Base-by-base conservation (phyloP, 2,888 invertebrate genomes). In the Hirtodrosophila cameraria region DNA sequence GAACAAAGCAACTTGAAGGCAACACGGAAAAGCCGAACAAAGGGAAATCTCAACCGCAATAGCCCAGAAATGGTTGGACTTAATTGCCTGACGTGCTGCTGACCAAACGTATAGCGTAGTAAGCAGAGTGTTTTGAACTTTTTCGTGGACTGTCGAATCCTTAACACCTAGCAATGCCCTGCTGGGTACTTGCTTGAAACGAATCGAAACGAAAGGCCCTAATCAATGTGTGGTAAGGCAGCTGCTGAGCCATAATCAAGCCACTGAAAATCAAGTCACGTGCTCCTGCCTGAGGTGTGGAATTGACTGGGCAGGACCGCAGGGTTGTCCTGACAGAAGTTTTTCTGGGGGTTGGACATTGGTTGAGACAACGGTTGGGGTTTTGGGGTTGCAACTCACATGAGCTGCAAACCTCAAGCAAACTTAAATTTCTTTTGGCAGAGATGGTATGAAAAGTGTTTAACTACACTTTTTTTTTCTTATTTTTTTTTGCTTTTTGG, bases 201-300 rank as follows among this genome's bases (percentile, higher is more conserved):
- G 25, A 27, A 30, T 30, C 18, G 31, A 36, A 65, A 31, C 25
- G 35, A 33, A 39, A 53, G 20, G 15, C 57, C 23, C 41, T 2
- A 25, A 13, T 23, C 46, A 43, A 35, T 54, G 33, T 53, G 57
- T 30, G 18, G 41, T 42, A 55, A 28, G 54, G 61, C 54, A 55
- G 20, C 53, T 45, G 42, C 63, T 60, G 23, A 30, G 55, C 62
- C 61, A 79, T 82, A 82, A 82, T 82, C 71, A 82, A 79, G 77
- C 68, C 64, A 71, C 71, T 76, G 73, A 55, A 79, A 80, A 80
- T 74, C 80, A 80, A 80, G 80, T 80, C 80, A 80, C 80, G 80
- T 80, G 64, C 69, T 49, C 23, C 16, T 30, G 62, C 43, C 67
- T 45, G 76, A 80, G 83, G 77, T 80, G 76, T 71, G 74, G 80